Evolutionary conservation across 53 echinoderm and acorn worm genomes (phyloP).

Genomic region (Patiria pectinifera): DNA sequence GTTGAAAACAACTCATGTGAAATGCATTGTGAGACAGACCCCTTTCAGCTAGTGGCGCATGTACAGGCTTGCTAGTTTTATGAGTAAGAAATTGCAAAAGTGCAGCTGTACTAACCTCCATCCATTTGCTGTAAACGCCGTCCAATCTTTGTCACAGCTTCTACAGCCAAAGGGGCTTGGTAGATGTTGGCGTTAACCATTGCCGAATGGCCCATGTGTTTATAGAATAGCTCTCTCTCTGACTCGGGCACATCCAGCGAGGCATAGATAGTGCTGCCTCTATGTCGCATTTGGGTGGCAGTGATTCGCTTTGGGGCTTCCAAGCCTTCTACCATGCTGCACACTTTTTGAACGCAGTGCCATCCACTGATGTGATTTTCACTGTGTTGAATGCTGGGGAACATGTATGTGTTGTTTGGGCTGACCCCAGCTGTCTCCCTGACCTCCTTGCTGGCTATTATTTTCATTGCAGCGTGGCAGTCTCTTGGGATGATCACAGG

Average conservation of each 20-base stretch:
- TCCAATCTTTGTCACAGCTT: slow-evolving; percentile 17
- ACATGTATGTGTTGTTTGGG: slow-evolving; percentile 17
- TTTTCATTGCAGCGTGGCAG: not conserved
- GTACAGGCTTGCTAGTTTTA: no score
- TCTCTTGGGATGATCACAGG: slow-evolving; percentile 12
- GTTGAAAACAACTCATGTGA: no score
- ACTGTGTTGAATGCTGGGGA: slow-evolving; percentile 7
- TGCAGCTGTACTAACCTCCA: slow-evolving; percentile 3
- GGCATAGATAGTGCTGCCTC: slow-evolving; percentile 48
- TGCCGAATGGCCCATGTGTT: slow-evolving; percentile 58
- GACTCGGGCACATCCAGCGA: slow-evolving; percentile 30
- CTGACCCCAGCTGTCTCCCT: slow-evolving; percentile 14
- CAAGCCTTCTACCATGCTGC: not conserved
- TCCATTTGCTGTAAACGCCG: slow-evolving; percentile 8
- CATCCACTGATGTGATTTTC: not conserved
- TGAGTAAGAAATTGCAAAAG: no score
- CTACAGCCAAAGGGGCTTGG: slow-evolving; percentile 31
- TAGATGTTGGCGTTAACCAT: slow-evolving; percentile 29
- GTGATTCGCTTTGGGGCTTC: not conserved
- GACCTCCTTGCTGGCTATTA: not conserved
- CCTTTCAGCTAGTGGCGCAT: no score
- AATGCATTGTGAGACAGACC: no score
- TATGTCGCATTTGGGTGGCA: slow-evolving; percentile 43
- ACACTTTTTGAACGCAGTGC: not conserved
- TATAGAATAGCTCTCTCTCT: slow-evolving; percentile 22